Conservation (phyloP, 2,113 vertebrate genomes). For the Poicephalus gulielmi region DNA sequence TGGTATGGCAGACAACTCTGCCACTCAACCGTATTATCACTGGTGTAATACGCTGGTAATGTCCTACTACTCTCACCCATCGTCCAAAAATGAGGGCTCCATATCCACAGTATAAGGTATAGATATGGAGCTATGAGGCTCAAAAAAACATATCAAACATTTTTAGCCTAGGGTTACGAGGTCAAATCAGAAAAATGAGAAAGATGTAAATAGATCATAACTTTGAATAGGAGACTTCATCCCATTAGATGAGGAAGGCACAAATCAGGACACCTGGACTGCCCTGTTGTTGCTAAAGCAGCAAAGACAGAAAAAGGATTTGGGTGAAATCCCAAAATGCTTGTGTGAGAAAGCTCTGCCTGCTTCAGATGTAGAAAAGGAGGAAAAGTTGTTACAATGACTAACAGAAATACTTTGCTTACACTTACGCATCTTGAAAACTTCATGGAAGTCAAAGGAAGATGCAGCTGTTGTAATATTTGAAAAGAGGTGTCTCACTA, state of each 20-base stretch:
- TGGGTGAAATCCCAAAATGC: not conserved
- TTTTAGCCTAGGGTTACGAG: not conserved
- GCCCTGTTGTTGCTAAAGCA: not conserved
- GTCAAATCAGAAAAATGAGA: not conserved
- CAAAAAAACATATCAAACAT: not conserved
- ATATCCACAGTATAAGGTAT: not conserved
- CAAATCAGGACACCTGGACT: not conserved
- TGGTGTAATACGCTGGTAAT: not conserved
- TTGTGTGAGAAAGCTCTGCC: not conserved
- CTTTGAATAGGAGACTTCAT: not conserved
- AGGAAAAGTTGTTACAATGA: not conserved
- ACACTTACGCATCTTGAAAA: not conserved
- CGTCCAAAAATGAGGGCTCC: not conserved
- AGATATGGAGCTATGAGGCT: not conserved
- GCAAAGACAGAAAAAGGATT: not conserved
- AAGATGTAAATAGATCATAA: not conserved
- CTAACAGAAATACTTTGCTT: not conserved
- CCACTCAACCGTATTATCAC: not conserved
- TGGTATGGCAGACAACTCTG: not conserved
- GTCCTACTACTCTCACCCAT: not conserved
- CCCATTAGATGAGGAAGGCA: not conserved
- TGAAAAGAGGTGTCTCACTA: not conserved
- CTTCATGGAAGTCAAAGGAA: not conserved
- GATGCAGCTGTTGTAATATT: not conserved
- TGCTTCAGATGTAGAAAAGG: not conserved